Conservation (phyloP, 2,113 vertebrate genomes). For the Dissostichus mawsoni region DNA sequence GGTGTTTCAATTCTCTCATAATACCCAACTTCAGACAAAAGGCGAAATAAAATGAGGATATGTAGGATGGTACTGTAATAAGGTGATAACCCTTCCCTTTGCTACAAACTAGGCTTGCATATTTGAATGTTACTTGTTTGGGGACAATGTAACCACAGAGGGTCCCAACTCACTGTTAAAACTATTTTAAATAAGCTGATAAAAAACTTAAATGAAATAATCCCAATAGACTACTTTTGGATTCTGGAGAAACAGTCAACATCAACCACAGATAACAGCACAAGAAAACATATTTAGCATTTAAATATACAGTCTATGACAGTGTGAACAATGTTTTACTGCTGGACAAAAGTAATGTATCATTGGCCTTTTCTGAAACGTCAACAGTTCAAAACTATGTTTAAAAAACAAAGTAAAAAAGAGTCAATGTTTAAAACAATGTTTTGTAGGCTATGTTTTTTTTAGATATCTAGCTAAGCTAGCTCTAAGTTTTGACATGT, state of each 20-base stretch:
- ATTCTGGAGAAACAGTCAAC: no score
- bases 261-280: no score
- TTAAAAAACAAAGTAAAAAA: no score
- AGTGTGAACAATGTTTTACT: neutral
- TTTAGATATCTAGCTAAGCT: no score
- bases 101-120: neutral
- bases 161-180: neutral
- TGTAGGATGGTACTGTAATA: neutral
- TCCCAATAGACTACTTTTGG: no score
- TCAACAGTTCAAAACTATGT: neutral
- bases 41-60: no score
- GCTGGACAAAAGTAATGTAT: neutral
- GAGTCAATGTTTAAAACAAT: neutral
- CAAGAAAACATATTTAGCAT: no score
- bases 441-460: neutral
- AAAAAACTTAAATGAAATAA: no score
- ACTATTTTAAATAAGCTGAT: neutral
- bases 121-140: neutral
- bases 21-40: neutral
- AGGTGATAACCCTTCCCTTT: neutral
- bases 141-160: neutral
- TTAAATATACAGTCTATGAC: neutral
- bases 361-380: neutral
- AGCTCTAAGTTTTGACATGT: no score
- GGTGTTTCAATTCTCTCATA: neutral